phyloP scores from a whole-genome alignment of 2,888 invertebrate genomes.

The Perithous albicinctus region DNA sequence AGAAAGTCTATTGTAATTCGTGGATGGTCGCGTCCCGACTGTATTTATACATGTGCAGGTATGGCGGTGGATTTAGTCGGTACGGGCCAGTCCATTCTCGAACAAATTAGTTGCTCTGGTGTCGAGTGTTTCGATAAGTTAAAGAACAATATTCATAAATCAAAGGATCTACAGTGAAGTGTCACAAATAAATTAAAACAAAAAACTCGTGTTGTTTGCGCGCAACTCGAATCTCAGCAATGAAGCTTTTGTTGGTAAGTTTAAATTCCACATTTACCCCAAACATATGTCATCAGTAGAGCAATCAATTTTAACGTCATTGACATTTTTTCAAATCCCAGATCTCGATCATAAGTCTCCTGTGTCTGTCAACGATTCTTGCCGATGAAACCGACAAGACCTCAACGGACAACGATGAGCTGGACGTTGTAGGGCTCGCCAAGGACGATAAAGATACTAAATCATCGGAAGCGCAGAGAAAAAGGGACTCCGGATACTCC shows the following conservation, averaged over 20 bases:
- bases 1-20: constrained; percentile 85
- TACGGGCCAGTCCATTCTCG: constrained; percentile 78
- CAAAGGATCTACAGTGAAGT: constrained; percentile 50
- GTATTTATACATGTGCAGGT: constrained; percentile 84
- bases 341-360: constrained; percentile 71
- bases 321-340: constrained; percentile 44
- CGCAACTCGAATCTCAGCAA: constrained; percentile 71
- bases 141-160: constrained; percentile 4
- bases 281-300: background rate
- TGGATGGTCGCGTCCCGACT: constrained; percentile 83
- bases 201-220: constrained; percentile 68
- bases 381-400: constrained; percentile 55
- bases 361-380: constrained; percentile 42
- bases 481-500: constrained; percentile 78
- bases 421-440: constrained; percentile 69
- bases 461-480: constrained; percentile 74
- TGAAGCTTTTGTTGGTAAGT: constrained; percentile 77
- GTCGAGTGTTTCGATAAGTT: constrained; percentile 69
- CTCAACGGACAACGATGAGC: constrained; percentile 46
- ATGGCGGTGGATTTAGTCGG: constrained; percentile 82
- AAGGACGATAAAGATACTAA: constrained; percentile 62
- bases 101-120: constrained; percentile 76
- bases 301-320: background rate
- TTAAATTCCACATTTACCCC: constrained; percentile 3
- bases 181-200: background rate